Conservation (phyloP, 2,797 vertebrate genomes). For the Poecilia velifera region DNA sequence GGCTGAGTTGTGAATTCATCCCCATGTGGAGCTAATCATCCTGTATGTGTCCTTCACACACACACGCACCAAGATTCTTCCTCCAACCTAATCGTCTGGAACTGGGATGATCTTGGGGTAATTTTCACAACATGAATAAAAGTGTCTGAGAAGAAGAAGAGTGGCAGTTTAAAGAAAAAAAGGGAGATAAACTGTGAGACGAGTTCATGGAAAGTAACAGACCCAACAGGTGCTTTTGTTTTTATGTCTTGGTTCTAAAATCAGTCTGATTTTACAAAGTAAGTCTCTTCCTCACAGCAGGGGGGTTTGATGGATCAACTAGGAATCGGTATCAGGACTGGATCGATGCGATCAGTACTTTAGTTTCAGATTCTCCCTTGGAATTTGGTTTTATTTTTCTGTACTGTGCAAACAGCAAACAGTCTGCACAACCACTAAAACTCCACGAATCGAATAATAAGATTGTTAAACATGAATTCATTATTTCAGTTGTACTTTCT, state of each 20-base stretch:
- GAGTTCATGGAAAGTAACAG: background rate
- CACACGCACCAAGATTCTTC: background rate
- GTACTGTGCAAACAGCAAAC: too few relatives aligned
- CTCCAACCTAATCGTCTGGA: background rate
- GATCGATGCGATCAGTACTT: too few relatives aligned
- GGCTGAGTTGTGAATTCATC: background rate
- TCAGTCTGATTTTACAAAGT: background rate
- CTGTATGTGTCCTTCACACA: background rate
- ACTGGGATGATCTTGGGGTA: background rate
- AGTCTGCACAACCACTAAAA: background rate
- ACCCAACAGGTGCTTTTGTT: background rate
- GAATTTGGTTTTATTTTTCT: too few relatives aligned
- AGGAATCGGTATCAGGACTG: too few relatives aligned
- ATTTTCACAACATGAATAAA: slow-evolving; percentile 1
- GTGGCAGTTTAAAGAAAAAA: background rate
- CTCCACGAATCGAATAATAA: background rate
- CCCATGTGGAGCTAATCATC: background rate
- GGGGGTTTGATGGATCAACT: background rate
- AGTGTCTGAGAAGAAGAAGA: background rate
- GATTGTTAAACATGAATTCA: background rate
- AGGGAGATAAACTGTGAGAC: background rate
- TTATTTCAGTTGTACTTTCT: background rate
- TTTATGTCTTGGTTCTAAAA: background rate
- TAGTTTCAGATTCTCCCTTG: too few relatives aligned
- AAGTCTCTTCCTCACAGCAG: background rate